Percentiles rank a stretch among this genome's conserved stretches.
phyloP scores from a whole-genome alignment of 2,797 vertebrate genomes.

The Cottoperca gobio region DNA sequence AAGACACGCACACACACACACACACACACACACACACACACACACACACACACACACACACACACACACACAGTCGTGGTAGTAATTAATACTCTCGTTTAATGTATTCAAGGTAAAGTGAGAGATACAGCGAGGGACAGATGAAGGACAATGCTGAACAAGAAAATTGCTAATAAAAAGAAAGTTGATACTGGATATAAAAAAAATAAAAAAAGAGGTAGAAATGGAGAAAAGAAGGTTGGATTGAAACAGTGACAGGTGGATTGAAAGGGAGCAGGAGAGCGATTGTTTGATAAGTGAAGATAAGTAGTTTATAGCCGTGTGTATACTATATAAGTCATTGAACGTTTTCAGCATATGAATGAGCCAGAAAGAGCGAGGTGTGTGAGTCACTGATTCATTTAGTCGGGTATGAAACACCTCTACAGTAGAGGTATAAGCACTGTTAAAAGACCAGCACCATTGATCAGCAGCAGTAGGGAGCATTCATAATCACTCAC shows the following conservation, averaged over 20 bases:
- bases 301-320: conserved; percentile 46
- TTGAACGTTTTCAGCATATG: conserved; percentile 49
- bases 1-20: conserved; percentile 31
- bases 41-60: conserved; percentile 9
- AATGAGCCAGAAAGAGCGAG: conserved; percentile 50
- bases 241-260: conserved; percentile 20
- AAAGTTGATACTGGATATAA: conserved; percentile 28
- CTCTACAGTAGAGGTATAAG: conserved; percentile 58
- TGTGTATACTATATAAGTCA: conserved; percentile 53
- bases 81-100: conserved; percentile 32
- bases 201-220: conserved; percentile 2
- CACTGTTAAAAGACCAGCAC: conserved; percentile 48
- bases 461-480: conserved; percentile 51
- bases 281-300: conserved; percentile 35
- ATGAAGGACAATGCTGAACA: conserved; percentile 51
- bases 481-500: conserved; percentile 17
- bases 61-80: not conserved
- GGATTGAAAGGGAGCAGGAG: conserved; percentile 22
- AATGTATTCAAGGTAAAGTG: conserved; percentile 29
- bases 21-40: conserved; percentile 11
- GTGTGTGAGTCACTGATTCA: conserved; percentile 60
- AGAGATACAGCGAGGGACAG: conserved; percentile 22
- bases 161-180: conserved; percentile 37
- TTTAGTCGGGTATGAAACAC: conserved; percentile 68
- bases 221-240: conserved; percentile 12